Percentiles rank a stretch among this genome's conserved stretches.
phyloP scores from a whole-genome alignment of 2,888 invertebrate species.

The Halictus quadricinctus region DNA sequence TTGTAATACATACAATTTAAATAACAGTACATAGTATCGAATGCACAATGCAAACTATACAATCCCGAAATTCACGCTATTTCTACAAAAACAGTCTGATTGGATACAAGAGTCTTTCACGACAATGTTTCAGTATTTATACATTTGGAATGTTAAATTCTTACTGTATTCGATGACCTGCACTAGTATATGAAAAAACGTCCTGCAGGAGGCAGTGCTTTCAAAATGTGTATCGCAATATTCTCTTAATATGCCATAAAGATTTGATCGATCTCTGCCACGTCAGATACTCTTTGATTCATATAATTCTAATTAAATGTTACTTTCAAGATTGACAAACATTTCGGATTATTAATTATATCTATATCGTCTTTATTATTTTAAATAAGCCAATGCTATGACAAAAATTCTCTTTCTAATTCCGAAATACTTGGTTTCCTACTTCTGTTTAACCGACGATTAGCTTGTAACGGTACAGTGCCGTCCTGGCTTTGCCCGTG shows the following conservation, averaged over 20 bases:
- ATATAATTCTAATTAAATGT: slow-evolving; percentile 34
- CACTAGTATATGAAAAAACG: slow-evolving; percentile 60
- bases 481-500: slow-evolving; percentile 84
- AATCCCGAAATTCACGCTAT: slow-evolving; percentile 41
- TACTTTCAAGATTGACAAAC: slow-evolving; percentile 61
- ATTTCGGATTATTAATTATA: slow-evolving; percentile 23
- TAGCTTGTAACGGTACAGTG: slow-evolving; percentile 84
- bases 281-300: slow-evolving; percentile 44
- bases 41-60: slow-evolving; percentile 32
- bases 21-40: slow-evolving; percentile 32
- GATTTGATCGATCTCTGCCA: slow-evolving; percentile 41
- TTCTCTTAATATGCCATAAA: slow-evolving; percentile 28
- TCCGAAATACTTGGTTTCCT: slow-evolving; percentile 84
- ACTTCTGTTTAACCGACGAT: slow-evolving; percentile 81
- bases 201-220: slow-evolving; percentile 73
- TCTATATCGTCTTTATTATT: slow-evolving; percentile 28
- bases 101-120: slow-evolving; percentile 42
- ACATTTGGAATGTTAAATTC: slow-evolving; percentile 62
- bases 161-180: slow-evolving; percentile 55
- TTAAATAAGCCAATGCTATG: slow-evolving; percentile 83
- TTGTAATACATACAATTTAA: slow-evolving; percentile 43
- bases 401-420: slow-evolving; percentile 84
- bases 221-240: slow-evolving; percentile 63
- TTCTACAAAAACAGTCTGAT: slow-evolving; percentile 57
- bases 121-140: slow-evolving; percentile 46